phyloP scores from a whole-genome alignment of 2,888 invertebrate genomes.

The Spodoptera exigua region DNA sequence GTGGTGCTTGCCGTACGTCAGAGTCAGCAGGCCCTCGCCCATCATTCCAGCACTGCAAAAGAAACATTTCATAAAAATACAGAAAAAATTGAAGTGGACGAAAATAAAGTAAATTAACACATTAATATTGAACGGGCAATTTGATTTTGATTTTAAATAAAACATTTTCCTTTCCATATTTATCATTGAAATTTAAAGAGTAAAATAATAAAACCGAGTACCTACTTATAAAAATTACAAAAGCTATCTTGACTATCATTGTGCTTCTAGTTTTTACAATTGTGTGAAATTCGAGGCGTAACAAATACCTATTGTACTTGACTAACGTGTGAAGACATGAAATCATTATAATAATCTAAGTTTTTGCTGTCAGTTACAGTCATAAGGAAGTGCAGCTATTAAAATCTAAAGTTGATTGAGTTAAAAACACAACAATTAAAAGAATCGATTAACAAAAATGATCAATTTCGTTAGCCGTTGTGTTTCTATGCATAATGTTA shows the following conservation, averaged over 20 bases:
- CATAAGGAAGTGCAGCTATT: constrained; percentile 60
- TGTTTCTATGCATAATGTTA: constrained; percentile 55
- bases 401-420: constrained; percentile 44
- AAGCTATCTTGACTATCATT: constrained; percentile 50
- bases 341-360: constrained; percentile 54
- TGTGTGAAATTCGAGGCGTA: constrained; percentile 65
- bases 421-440: constrained; percentile 56
- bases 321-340: constrained; percentile 64
- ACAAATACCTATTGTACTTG: constrained; percentile 62
- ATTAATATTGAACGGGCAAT: background rate
- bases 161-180: constrained; percentile 9
- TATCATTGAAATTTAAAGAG: constrained; percentile 26
- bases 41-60: constrained; percentile 88
- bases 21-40: constrained; percentile 94
- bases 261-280: constrained; percentile 64
- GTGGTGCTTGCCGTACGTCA: constrained; percentile 98
- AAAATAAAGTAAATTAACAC: constrained; percentile 13
- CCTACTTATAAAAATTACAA: constrained; percentile 39
- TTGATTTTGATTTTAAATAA: background rate
- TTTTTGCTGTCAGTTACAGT: constrained; percentile 56
- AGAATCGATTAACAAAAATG: constrained; percentile 55
- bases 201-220: constrained; percentile 40
- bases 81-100: background rate
- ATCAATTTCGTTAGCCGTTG: constrained; percentile 46
- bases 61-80: constrained; percentile 42